These are phyloP conservation scores for Anableps anableps DNA, from an alignment of 2,797 vertebrate species.

Conservation along the genomic window DNA sequence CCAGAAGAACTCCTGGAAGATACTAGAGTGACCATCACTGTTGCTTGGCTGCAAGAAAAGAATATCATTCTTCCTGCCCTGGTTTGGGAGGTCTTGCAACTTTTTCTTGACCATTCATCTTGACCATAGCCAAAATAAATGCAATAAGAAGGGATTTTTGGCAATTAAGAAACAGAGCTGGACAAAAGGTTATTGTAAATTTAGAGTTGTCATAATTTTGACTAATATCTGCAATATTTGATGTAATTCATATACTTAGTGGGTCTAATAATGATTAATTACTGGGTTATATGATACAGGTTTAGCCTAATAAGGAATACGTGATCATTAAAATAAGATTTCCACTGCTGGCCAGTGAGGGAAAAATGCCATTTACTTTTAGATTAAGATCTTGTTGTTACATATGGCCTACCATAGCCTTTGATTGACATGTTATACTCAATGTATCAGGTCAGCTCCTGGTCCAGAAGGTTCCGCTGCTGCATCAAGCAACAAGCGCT, in stretches of 20 bases:
- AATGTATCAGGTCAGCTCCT: slow-evolving; percentile 66
- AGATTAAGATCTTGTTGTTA: background rate
- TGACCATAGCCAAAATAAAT: background rate
- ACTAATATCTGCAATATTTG: background rate
- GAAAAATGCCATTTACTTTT: background rate
- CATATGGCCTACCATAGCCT: background rate
- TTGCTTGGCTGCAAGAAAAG: no score
- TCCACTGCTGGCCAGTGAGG: background rate
- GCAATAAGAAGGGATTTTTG: background rate
- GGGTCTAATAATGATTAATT: background rate
- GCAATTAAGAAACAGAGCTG: background rate
- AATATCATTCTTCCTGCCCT: background rate
- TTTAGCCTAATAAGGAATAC: background rate
- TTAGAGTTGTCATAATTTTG: background rate
- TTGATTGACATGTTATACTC: background rate
- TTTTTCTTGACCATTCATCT: background rate
- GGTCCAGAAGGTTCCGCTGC: slow-evolving; percentile 72
- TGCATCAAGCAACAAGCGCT: slow-evolving; percentile 80
- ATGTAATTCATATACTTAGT: background rate
- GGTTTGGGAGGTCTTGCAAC: background rate
- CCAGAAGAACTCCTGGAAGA: background rate
- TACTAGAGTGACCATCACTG: no score
- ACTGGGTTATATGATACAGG: background rate
- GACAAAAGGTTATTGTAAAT: background rate
- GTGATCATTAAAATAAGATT: background rate